phyloP scores from a whole-genome alignment of 2,797 vertebrate genomes.

The Fringilla coelebs region DNA sequence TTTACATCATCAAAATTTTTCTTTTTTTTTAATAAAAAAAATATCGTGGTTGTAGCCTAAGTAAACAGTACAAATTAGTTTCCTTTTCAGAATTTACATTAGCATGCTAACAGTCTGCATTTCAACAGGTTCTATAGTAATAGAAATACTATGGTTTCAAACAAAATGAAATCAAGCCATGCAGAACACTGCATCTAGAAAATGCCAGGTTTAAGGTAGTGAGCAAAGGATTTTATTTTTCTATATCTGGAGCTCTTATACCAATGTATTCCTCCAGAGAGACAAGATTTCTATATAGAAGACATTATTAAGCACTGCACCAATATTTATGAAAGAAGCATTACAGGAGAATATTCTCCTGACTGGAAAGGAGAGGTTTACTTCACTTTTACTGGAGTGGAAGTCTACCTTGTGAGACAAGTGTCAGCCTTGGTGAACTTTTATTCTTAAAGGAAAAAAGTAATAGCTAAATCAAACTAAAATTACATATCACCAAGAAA shows the following conservation, averaged over 20 bases:
- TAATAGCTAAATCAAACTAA: background rate
- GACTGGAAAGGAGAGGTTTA: background rate
- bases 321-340: background rate
- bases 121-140: constrained; percentile 32
- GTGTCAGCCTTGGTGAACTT: background rate
- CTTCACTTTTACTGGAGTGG: background rate
- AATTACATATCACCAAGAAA: background rate
- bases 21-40: background rate
- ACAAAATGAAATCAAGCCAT: constrained; percentile 6
- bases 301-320: background rate
- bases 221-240: constrained; percentile 26
- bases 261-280: background rate
- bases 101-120: background rate
- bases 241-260: background rate
- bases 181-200: background rate
- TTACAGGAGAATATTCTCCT: background rate
- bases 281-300: background rate
- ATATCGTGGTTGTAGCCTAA: background rate
- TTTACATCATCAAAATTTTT: background rate
- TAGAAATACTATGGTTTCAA: background rate
- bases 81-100: constrained; percentile 6
- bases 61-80: background rate
- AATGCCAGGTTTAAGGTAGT: constrained; percentile 31
- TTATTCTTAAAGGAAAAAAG: background rate
- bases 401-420: background rate